Base-by-base conservation (phyloP, 1,140 invertebrate genomes). In the Mesaphorura yosii region DNA sequence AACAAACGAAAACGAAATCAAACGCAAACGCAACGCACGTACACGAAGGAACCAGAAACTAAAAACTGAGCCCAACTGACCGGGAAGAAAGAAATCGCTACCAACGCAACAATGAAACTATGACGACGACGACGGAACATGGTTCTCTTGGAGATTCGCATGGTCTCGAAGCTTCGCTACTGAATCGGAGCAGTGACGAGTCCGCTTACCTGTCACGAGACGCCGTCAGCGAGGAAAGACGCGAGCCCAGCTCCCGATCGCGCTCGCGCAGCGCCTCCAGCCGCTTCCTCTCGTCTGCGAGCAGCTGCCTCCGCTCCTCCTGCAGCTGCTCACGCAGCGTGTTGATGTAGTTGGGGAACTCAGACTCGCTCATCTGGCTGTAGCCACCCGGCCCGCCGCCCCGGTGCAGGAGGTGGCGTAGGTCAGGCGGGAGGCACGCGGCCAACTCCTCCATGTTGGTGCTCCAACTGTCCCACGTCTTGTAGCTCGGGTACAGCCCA, bases 321-420 rank as follows among this genome's bases (percentile, higher is more conserved):
- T 73, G 69, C n/a, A 78, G 65, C 51, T 75, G 68, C 48, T 73
- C 72, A 58, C 76, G 74, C 26, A 76, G 62, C 27, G 66, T 71
- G 60, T 73, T 73, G 68, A 77, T 73, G 46, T 75, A 75, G 46
- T 67, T 66, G 15, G 73, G 73, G 37, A 75, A 66, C 51, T 72
- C 59, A 38, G 59, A 59, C 28, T 50, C 60, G 20, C 37, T 22
- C 40, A 61, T 38, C 31, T 48, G 51, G 39, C 46, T 40, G 19
- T 56, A 31, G 29, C 54, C 53, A 26, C 48, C 55, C 3, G 39
- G 51, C 28, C 53, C 28, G 6, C 53, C 40, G 31, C 57, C 59
- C 48, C 59, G 57, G 44, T 63, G 55, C 27, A 73, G 65, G 6
- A 74, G 65, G 53, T 74, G 72, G 23, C 71, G 59, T 6, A 74